Percentiles rank a stretch among this genome's conserved stretches.
Conservation (phyloP, 2,888 invertebrate genomes). For the Synergus umbraculus region DNA sequence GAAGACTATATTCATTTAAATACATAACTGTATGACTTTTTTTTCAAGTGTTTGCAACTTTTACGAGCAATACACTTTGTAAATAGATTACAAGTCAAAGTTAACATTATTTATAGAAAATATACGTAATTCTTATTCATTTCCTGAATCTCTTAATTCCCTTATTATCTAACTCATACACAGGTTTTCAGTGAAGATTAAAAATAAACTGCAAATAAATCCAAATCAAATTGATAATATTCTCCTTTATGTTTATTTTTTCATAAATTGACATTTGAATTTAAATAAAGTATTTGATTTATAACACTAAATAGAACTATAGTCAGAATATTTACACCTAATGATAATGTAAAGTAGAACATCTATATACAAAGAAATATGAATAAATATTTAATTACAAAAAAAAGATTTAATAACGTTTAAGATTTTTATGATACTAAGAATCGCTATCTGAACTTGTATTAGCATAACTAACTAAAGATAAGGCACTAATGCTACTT, state of each 20-base stretch:
- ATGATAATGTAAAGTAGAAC: not conserved
- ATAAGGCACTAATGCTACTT: slow-evolving; percentile 44
- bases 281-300: not conserved
- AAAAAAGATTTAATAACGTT: slow-evolving; percentile 13
- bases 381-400: not conserved
- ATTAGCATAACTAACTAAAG: slow-evolving; percentile 72
- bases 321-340: not conserved
- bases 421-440: slow-evolving; percentile 48
- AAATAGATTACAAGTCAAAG: not conserved
- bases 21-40: not conserved
- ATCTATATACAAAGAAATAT: slow-evolving; percentile 7
- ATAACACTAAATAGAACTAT: not conserved
- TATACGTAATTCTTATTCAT: not conserved
- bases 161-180: not conserved
- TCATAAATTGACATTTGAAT: not conserved
- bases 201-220: not conserved
- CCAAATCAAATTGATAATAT: not conserved
- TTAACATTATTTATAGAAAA: not conserved
- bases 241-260: not conserved
- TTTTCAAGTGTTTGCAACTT: not conserved
- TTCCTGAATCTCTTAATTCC: not conserved
- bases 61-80: not conserved
- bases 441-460: slow-evolving; percentile 74
- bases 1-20: not conserved
- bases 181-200: not conserved